Evolutionary conservation across 2,888 invertebrate genomes (phyloP).

Genomic region (Ophioninae sp.): DNA sequence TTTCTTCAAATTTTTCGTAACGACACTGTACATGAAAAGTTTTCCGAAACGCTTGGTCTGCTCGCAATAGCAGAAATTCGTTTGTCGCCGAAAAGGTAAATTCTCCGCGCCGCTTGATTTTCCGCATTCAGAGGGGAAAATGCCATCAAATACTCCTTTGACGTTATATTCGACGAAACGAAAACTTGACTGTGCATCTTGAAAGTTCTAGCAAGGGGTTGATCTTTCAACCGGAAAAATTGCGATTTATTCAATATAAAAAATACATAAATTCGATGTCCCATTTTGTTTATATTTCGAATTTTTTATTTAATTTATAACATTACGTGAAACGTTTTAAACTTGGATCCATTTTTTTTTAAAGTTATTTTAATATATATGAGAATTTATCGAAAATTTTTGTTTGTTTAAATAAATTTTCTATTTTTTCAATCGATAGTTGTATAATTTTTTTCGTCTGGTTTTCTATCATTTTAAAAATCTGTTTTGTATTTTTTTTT

Average conservation of each 20-base stretch:
- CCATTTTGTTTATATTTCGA: too few relatives aligned
- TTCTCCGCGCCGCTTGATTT: conserved; percentile 3
- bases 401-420: too few relatives aligned
- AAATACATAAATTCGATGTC: not conserved
- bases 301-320: too few relatives aligned
- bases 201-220: conserved; percentile 23
- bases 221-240: conserved; percentile 54
- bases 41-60: conserved; percentile 22
- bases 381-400: too few relatives aligned
- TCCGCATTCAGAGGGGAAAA: not conserved
- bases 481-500: too few relatives aligned
- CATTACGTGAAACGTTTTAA: too few relatives aligned
- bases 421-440: too few relatives aligned
- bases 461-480: too few relatives aligned
- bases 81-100: conserved; percentile 12
- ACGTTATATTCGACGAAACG: conserved; percentile 25
- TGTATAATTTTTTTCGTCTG: too few relatives aligned
- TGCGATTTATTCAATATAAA: conserved; percentile 27
- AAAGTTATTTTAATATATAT: too few relatives aligned
- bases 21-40: not conserved
- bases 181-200: conserved; percentile 31
- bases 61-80: conserved; percentile 31
- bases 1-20: conserved; percentile 23
- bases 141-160: not conserved
- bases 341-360: too few relatives aligned